These are phyloP conservation scores for Heliopora coerulea DNA, from an alignment of 92 coral and sea anemone genomes.

Conservation along the genomic window DNA sequence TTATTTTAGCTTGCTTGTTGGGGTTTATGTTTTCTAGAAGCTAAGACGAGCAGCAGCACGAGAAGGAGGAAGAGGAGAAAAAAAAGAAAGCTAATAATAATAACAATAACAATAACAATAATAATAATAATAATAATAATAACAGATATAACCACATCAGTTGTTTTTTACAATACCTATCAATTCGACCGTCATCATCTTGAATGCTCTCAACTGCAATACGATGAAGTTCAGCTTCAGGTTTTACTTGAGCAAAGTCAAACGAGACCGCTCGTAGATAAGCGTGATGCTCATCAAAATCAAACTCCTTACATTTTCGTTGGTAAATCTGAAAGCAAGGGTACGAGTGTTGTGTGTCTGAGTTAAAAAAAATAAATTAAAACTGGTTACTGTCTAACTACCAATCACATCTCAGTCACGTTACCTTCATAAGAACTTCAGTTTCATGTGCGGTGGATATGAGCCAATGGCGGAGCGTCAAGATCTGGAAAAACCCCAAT, in stretches of 20 bases:
- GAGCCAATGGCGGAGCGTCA: conserved; percentile 88
- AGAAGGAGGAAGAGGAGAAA: no score
- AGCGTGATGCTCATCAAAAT: conserved; percentile 94
- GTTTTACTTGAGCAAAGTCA: conserved; percentile 93
- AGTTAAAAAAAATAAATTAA: not conserved
- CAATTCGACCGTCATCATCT: conserved; percentile 95
- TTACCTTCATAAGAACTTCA: conserved; percentile 88
- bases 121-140: not conserved
- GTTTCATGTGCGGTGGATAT: conserved; percentile 88
- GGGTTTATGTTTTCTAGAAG: no score
- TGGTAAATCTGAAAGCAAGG: conserved; percentile 63
- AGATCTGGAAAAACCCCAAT: conserved; percentile 64
- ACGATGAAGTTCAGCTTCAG: conserved; percentile 80
- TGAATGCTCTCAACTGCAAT: conserved; percentile 72
- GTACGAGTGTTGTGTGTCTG: not conserved
- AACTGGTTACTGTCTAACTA: not conserved
- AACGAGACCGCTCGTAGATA: conserved; percentile 91
- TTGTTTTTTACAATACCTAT: conserved; percentile 76
- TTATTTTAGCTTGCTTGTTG: no score
- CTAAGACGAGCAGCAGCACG: no score
- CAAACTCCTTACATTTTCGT: conserved; percentile 78
- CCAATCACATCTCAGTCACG: not conserved
- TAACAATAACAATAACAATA: not conserved
- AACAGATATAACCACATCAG: no score
- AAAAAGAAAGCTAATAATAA: not conserved